These are phyloP conservation scores for Punctoribates punctum DNA, from an alignment of 2,888 invertebrate species.

Conservation along the genomic window DNA sequence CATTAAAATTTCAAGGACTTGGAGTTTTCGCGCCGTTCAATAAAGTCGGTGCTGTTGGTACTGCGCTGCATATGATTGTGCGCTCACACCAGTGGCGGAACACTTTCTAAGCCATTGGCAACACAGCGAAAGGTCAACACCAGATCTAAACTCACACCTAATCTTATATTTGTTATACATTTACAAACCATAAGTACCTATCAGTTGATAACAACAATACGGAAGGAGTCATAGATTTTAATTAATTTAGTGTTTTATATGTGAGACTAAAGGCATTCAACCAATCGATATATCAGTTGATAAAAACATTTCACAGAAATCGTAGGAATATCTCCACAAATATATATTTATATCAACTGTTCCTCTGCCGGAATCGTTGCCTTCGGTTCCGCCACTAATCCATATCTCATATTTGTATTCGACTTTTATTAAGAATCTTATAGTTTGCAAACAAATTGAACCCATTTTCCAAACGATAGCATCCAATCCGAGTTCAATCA, in stretches of 20 bases:
- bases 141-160: background rate
- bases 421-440: background rate
- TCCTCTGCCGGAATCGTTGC: too few relatives aligned
- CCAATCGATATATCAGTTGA: background rate
- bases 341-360: too few relatives aligned
- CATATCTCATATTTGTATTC: slow-evolving; percentile 5
- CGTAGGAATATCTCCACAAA: too few relatives aligned
- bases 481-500: too few relatives aligned
- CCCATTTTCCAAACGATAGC: background rate
- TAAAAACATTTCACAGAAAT: too few relatives aligned
- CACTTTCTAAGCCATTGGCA: background rate
- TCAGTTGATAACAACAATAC: slow-evolving; percentile 6
- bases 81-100: background rate
- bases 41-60: background rate
- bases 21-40: slow-evolving; percentile 13
- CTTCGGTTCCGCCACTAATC: too few relatives aligned
- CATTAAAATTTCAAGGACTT: slow-evolving; percentile 31
- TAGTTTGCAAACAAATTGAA: background rate
- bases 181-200: slow-evolving; percentile 1
- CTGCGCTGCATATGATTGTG: slow-evolving; percentile 16
- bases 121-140: slow-evolving; percentile 19
- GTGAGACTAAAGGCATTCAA: background rate
- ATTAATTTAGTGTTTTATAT: slow-evolving; percentile 2
- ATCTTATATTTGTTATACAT: background rate
- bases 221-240: slow-evolving; percentile 28